Percentiles rank a stretch among this genome's conserved stretches.
These are phyloP conservation scores for Vanacampus margaritifer DNA, from an alignment of 2,113 vertebrate genomes.

Conservation along the genomic window DNA sequence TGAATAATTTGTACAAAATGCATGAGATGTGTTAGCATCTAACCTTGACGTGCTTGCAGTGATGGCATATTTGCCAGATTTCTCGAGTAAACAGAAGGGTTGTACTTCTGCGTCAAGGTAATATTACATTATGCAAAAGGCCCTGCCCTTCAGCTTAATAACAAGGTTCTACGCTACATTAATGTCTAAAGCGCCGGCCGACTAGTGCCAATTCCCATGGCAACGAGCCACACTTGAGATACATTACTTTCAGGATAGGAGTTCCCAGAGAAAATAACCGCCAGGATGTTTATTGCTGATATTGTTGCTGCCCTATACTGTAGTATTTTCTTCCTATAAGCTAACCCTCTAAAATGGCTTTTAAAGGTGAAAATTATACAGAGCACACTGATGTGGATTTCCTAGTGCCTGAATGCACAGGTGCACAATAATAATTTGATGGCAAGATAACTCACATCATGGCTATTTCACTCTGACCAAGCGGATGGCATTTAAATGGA, in stretches of 20 bases:
- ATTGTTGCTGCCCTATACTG: slow-evolving; percentile 18
- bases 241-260: slow-evolving; percentile 68
- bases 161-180: slow-evolving; percentile 75
- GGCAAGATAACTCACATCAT: background rate
- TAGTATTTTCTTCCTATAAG: slow-evolving; percentile 6
- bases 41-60: slow-evolving; percentile 10
- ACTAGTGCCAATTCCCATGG: slow-evolving; percentile 54
- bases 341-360: slow-evolving; percentile 3
- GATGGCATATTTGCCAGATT: slow-evolving; percentile 7
- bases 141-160: slow-evolving; percentile 70
- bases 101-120: slow-evolving; percentile 19
- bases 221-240: slow-evolving; percentile 65
- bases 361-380: background rate
- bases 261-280: slow-evolving; percentile 49
- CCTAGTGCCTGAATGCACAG: background rate
- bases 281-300: slow-evolving; percentile 29
- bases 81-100: slow-evolving; percentile 34
- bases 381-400: background rate
- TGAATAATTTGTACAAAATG: slow-evolving; percentile 5
- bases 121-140: slow-evolving; percentile 68
- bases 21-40: background rate
- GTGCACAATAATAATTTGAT: background rate
- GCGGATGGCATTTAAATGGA: no score
- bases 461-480: background rate
- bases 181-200: slow-evolving; percentile 63